Evolutionary conservation across 2,113 vertebrate genomes (phyloP).

Genomic region (Caracal caracal): DNA sequence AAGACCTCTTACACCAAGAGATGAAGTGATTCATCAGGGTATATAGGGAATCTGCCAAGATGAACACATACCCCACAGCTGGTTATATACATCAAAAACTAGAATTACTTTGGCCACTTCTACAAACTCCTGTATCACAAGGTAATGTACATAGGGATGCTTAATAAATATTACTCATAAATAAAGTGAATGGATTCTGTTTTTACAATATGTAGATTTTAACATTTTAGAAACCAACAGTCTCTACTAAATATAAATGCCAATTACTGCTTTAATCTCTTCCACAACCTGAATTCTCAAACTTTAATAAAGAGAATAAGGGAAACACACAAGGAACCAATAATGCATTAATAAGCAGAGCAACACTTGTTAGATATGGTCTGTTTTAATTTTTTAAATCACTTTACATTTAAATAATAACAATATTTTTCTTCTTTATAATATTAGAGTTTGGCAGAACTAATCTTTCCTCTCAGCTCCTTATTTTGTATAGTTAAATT

Average conservation of each 20-base stretch:
- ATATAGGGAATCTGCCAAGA: neutral
- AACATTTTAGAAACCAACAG: neutral
- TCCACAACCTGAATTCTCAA: neutral
- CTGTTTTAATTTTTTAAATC: neutral
- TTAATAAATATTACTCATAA: neutral
- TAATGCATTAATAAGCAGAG: neutral
- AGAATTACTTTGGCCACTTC: neutral
- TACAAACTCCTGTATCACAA: neutral
- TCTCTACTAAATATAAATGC: neutral
- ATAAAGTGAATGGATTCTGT: neutral
- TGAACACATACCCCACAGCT: neutral
- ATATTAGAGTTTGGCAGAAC: neutral
- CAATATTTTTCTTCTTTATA: neutral
- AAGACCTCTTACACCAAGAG: neutral
- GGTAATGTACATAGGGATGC: neutral
- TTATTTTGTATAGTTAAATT: slow-evolving; percentile 30
- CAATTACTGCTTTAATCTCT: neutral
- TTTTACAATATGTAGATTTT: neutral
- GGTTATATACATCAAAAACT: neutral
- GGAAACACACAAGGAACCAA: neutral
- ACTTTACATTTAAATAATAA: neutral
- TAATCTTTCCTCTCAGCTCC: neutral
- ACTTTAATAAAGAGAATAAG: neutral
- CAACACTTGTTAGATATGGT: neutral
- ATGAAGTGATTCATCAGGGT: neutral